Evolutionary conservation across 1,140 invertebrate genomes (phyloP), one percentile per base, ranked within the genome.

Genomic region (Ceratosolen fusciceps): DNA sequence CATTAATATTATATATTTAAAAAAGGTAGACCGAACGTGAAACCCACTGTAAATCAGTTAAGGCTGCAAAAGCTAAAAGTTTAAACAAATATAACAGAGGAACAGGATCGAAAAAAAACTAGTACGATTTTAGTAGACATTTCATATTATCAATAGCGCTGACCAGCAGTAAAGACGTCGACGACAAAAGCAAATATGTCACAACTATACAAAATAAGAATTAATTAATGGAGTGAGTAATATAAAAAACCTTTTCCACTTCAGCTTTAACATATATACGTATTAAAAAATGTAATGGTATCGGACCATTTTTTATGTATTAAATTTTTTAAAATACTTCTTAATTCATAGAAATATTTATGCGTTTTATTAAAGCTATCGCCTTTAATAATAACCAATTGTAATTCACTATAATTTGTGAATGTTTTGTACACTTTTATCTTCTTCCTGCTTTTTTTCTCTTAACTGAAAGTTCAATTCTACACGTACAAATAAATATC

Each of bases 101-200:
- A 16, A 39, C 2, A 43, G n/a, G n/a, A n/a, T n/a, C n/a, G 65
- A 68, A 19, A 43, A 21, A 67, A 21, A 67, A 43, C 1, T 8
- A 67, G 34, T n/a, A 37, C 26, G 39, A 21, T 34, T n/a, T 43
- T 68, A 26, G 21, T 29, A 47, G 67, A 4, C 10, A 47, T 19
- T 39, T 68, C 19, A 67, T 1, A 67, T 19, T 21, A 68, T 10
- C 24, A 68, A 8, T 26, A 21, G 62, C 4, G n/a, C 39, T 43
- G 26, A 67, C 9, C 34, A 67, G 14, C 24, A 68, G 24, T 47
- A 14, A n/a, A 7, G 29, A 16, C 37, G 43, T 29, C 54, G 68
- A 31, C 47, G 12, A 54, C 47, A 71, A 54, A 71, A 29, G 19
- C 26, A 71, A 71, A 71, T 12, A 71, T 71, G 68, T 71, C 68